phyloP scores from a whole-genome alignment of 2,888 invertebrate genomes.

The Caenorhabditis afra region DNA sequence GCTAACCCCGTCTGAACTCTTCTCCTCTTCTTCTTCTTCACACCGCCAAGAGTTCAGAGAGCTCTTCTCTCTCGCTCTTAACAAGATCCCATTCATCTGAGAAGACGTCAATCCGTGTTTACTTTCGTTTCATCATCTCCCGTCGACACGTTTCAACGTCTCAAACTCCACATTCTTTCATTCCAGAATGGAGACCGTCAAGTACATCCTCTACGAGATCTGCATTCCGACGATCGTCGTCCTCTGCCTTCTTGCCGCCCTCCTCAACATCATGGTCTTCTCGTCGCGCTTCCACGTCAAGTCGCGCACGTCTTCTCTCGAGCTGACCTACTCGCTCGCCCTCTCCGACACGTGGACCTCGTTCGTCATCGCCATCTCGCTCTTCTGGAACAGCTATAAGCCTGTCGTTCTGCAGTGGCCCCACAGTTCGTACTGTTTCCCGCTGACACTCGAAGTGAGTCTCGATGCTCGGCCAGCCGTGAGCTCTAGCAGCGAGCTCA shows the following conservation, averaged over 20 bases:
- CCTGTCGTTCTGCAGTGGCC: slow-evolving; percentile 63
- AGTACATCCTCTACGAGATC: slow-evolving; percentile 65
- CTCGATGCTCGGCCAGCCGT: slow-evolving; percentile 1
- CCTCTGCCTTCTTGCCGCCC: slow-evolving; percentile 65
- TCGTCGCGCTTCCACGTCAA: slow-evolving; percentile 61
- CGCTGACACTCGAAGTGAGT: slow-evolving; percentile 71
- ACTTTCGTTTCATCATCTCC: neutral
- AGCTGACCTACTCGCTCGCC: slow-evolving; percentile 70
- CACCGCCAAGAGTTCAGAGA: slow-evolving; percentile 6
- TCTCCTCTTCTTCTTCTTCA: too few relatives aligned
- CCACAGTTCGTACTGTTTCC: slow-evolving; percentile 75
- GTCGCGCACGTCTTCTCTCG: slow-evolving; percentile 63
- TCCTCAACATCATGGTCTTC: slow-evolving; percentile 69
- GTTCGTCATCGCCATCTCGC: slow-evolving; percentile 81
- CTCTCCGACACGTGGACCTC: slow-evolving; percentile 71
- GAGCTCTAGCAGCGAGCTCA: neutral
- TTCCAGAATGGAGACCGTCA: slow-evolving; percentile 39
- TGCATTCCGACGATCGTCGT: slow-evolving; percentile 67
- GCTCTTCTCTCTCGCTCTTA: neutral
- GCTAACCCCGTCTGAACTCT: neutral
- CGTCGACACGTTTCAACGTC: neutral
- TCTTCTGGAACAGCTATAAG: slow-evolving; percentile 82
- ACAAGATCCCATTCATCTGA: slow-evolving; percentile 7
- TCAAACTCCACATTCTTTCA: neutral
- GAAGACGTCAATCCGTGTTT: slow-evolving; percentile 6